phyloP scores from a whole-genome alignment of 2,888 invertebrate genomes.

The Hanleya hanleyi region DNA sequence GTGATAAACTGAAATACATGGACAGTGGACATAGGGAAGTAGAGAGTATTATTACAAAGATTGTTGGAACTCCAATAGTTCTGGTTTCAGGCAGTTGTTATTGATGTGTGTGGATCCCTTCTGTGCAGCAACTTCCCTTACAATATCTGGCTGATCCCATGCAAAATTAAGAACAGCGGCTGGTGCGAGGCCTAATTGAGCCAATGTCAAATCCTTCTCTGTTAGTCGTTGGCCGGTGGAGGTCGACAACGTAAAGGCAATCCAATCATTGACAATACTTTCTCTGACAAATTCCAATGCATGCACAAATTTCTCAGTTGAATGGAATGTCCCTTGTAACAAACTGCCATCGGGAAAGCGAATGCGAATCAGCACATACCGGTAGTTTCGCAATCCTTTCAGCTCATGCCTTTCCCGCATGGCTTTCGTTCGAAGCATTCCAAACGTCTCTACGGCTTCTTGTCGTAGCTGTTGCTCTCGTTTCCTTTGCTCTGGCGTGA shows the following conservation, averaged over 20 bases:
- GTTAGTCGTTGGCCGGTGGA: constrained; percentile 82
- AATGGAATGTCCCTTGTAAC: constrained; percentile 88
- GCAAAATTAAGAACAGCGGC: constrained; percentile 86
- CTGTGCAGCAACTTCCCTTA: constrained; percentile 61
- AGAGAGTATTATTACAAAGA: too few species aligned
- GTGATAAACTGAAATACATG: too few species aligned
- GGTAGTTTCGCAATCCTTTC: constrained; percentile 81
- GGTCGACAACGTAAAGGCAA: constrained; percentile 81
- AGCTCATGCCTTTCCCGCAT: constrained; percentile 94
- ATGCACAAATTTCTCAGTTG: constrained; percentile 84
- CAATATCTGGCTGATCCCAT: constrained; percentile 77
- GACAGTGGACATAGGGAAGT: too few species aligned
- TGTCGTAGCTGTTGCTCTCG: constrained; percentile 77
- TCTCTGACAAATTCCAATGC: constrained; percentile 87
- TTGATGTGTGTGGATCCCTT: constrained; percentile 44
- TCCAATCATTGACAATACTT: constrained; percentile 80
- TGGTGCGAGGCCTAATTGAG: constrained; percentile 87
- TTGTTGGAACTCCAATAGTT: too few species aligned
- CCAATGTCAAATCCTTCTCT: constrained; percentile 80
- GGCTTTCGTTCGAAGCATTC: constrained; percentile 92
- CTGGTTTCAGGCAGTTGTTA: constrained; percentile 81
- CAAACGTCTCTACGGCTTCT: constrained; percentile 85
- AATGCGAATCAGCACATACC: constrained; percentile 87
- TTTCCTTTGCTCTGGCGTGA: constrained; percentile 88
- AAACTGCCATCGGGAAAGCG: constrained; percentile 83